A percentile compares a stretch with the other conserved stretches of the same genome.
These are phyloP conservation scores for Polyommatus iphigenia DNA, from an alignment of 2,888 invertebrate genomes.

Conservation along the genomic window DNA sequence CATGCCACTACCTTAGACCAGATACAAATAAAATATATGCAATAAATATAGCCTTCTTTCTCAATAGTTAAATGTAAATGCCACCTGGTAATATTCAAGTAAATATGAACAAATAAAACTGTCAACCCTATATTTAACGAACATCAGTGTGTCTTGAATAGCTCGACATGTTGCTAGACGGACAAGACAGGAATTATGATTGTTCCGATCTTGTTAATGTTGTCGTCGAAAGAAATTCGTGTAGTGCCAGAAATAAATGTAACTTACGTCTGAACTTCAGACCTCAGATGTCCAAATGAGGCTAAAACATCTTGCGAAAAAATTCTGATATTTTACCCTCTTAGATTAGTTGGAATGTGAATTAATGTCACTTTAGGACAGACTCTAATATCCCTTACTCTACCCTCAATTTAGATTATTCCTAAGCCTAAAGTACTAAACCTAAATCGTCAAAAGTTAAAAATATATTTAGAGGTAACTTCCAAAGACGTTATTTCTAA, in stretches of 20 bases:
- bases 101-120: not conserved
- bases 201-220: not conserved
- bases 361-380: too few relatives aligned
- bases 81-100: not conserved
- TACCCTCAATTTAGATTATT: not conserved
- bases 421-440: not conserved
- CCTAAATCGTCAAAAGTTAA: not conserved
- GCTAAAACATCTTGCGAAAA: too few relatives aligned
- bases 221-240: not conserved
- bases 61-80: too few relatives aligned
- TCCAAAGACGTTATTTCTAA: not conserved
- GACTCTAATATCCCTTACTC: too few relatives aligned
- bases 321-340: too few relatives aligned
- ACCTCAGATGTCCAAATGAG: too few relatives aligned
- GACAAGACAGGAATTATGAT: conserved; percentile 45
- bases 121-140: conserved; percentile 40
- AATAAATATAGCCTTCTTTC: too few relatives aligned
- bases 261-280: too few relatives aligned
- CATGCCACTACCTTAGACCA: too few relatives aligned
- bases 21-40: too few relatives aligned
- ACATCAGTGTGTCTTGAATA: conserved; percentile 43
- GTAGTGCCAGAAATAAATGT: not conserved
- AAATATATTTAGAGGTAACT: not conserved
- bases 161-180: conserved; percentile 38
- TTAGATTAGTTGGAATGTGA: too few relatives aligned